Base-by-base conservation (phyloP, 1,140 invertebrate genomes). In the Drosophila nasuta region DNA sequence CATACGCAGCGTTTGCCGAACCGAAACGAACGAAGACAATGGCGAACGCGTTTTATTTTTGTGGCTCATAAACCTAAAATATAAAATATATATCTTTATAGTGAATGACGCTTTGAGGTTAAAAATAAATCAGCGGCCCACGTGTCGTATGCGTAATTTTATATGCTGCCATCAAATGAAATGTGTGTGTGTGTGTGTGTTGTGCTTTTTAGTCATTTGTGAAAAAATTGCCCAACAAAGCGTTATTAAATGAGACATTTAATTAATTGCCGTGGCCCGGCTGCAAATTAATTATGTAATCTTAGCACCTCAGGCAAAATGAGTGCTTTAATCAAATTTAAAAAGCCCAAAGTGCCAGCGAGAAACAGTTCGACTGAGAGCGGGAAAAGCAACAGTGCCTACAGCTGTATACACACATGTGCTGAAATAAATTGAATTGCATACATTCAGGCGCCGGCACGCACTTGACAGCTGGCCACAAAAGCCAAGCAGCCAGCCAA, bases 211-310 rank as follows among this genome's bases (percentile, higher is more conserved):
- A 87, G 83, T 80, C 83, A 77, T 88, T 88, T 88, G 80, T 88
- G 77, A 85, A 88, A 88, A 89, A 81, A 89, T 81, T 89, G 85
- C 75, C 72, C 80, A 89, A 89, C 85, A 89, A 89, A 85, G 85
- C 85, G 85, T 89, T 89, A 89, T 81, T 89, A 89, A 89, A 89
- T 89, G 81, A 85, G 85, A 88, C 85, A 85, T 89, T 89, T 89
- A 89, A 89, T 89, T 89, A 89, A 89, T 89, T 89, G 81, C 77
- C 64, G 60, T 58, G 72, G 65, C 76, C 56, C 51, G 77, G 71
- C 71, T 79, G 81, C 71, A 89, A 89, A 85, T 89, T 89, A 89
- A 89, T 89, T 89, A 85, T 83, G 85, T 89, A 89, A 89, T 88
- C 86, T 89, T 85, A 85, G 85, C 85, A 78, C 81, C 78, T 89